Evolutionary conservation across 2,888 invertebrate genomes (phyloP), one percentile per base, ranked within the genome.

Genomic region (Macrophya annulata): DNA sequence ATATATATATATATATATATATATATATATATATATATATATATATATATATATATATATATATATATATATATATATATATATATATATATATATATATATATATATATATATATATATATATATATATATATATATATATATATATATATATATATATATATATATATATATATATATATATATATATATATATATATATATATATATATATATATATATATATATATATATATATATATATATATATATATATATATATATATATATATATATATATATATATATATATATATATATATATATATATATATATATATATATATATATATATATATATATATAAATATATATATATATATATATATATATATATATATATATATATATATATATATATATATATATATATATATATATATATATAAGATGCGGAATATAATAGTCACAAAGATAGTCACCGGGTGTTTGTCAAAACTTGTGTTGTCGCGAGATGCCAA

Each of bases 381-480:
- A n/a, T n/a, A 40, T 37, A n/a, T n/a, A n/a, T n/a, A n/a, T 31
- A 31, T 3, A 3, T 3, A 3, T 3, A 31, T 31, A 31, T 3
- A 3, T 31, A 31, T 1, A 31, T 31, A 31, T 31, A 31, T 31
- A 31, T 31, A 31, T 31, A 31, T 31, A 31, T 31, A 31, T 71
- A 37, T 71, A 15, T 40, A 17, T n/a, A 8, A 71, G 71, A 71
- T 71, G 37, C 5, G 9, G 8, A 71, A 71, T 37, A 71, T 71
- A 71, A 71, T 71, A 71, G 71, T 71, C 40, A 8, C 37, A 9
- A 40, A 71, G 71, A 71, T 71, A 71, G 71, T 17, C 71, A 37
- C 37, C 71, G 40, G 31, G 71, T 37, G 71, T 71, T 37, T 71
- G 71, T n/a, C 65, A 37, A 68, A 31, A 31, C 31, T 5, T 15